Evolutionary conservation across 1,140 invertebrate species (phyloP), one percentile per base, ranked within the genome.

Genomic region (Caenorhabditis remanei): DNA sequence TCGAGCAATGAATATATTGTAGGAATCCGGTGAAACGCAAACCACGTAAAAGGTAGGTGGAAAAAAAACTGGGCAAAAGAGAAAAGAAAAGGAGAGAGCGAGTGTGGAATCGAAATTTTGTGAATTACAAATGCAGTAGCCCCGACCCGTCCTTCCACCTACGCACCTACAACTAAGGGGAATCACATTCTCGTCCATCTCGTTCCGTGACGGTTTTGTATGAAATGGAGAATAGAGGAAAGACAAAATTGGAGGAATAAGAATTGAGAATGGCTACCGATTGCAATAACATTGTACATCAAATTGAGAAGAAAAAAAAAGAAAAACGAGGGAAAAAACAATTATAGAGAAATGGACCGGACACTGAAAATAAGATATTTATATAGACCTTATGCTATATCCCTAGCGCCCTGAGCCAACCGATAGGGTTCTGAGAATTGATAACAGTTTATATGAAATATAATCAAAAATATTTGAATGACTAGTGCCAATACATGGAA

Each of bases 41-140:
- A 79, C 71, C 43, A 50, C 50, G 50, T 53, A 53, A 53, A 79
- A 50, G n/a, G n/a, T 43, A 79, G 46, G 21, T 43, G 40, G n/a
- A 79, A 65, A 41, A 40, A 41, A 41, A 41, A 14, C 8, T 2
- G 43, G 67, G 67, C 4, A n/a, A 24, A n/a, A 75, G 46, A 53
- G n/a, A 53, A n/a, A 50, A 50, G 19, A 14, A 79, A 53, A 41
- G 53, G 53, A 32, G 21, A 50, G 11, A n/a, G 71, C 43, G 71
- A 79, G n/a, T 79, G 71, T 79, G 71, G 71, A 79, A 79, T 79
- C 71, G 71, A 79, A 79, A 79, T 79, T 79, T 79, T 79, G 71
- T 79, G 46, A 79, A 79, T 79, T 79, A 53, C 71, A 79, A 79
- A 79, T 79, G 71, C 71, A 50, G 71, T 79, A 50, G 46, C 21